Base-by-base conservation (phyloP, 2,888 invertebrate genomes). In the Pachliopta kotzebuea region DNA sequence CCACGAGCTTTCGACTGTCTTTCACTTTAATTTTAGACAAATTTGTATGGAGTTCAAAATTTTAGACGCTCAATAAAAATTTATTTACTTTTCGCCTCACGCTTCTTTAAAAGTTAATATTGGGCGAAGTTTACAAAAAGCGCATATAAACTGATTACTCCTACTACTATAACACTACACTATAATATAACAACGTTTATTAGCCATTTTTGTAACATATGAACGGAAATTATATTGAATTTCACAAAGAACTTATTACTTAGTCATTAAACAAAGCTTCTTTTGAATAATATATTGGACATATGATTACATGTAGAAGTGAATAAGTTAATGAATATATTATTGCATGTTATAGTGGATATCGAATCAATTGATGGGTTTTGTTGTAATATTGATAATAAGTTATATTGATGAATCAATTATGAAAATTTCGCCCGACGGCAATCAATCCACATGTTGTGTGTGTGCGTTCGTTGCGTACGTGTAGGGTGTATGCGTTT, bases 1-100 rank as follows among this genome's bases (percentile, higher is more conserved):
- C 80, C 77, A 73, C 72, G 74, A 79, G 78, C 77, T 79, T 72
- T 68, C 71, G 71, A 78, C 73, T 71, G 74, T 73, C 79, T 84
- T 84, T 81, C 77, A 76, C 77, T 83, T 78, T 79, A 82, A 81
- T 80, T 83, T 82, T 71, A 74, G 75, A 77, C 75, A 74, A 75
- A 74, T 74, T 74, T 76, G 69, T 71, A 71, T 71, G 71, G 71
- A 75, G 68, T 68, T 70, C 60, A 66, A 67, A 66, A 65, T 69
- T 62, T 50, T 58, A 52, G 52, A 37, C 50, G 58, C 60, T 42
- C 23, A 54, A 63, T 58, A 42, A 63, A 58, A 63, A 29, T 37
- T 54, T 42, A 42, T 54, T 54, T 21, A 53, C 37, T 53, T 53
- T 53, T 26, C 37, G 53, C 23, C 52, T 56, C 18, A 20, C 55